Percentiles rank a stretch among this genome's conserved stretches.
Evolutionary conservation across 1,140 invertebrate genomes (phyloP).

Genomic region (Aphelenchoides avenae): DNA sequence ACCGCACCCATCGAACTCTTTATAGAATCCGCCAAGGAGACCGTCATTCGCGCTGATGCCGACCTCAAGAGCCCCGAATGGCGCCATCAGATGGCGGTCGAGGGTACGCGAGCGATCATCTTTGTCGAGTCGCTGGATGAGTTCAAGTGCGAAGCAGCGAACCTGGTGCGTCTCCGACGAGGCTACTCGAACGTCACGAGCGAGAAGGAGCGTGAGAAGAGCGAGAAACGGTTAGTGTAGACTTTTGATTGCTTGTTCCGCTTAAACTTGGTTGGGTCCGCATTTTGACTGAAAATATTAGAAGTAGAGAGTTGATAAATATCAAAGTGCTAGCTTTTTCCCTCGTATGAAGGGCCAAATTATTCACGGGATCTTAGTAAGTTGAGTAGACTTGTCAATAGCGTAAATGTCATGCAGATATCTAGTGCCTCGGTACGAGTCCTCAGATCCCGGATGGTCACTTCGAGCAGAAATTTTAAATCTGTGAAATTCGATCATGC

Average conservation of each 20-base stretch:
- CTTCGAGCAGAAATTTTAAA: neutral
- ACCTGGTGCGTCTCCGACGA: conserved; percentile 29
- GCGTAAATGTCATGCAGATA: neutral
- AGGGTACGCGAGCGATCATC: neutral
- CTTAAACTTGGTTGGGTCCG: too few relatives aligned
- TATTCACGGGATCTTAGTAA: neutral
- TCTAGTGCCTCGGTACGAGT: too few relatives aligned
- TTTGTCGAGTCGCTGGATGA: neutral
- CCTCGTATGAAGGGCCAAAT: neutral
- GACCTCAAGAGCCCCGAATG: conserved; percentile 1
- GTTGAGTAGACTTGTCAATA: neutral
- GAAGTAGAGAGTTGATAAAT: too few relatives aligned
- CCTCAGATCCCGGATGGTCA: too few relatives aligned
- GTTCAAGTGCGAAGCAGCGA: conserved; percentile 37
- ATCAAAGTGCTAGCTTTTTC: neutral
- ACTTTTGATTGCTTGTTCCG: too few relatives aligned
- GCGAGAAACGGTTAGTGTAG: conserved; percentile 37
- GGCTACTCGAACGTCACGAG: conserved; percentile 26
- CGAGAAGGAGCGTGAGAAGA: conserved; percentile 33
- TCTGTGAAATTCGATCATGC: neutral
- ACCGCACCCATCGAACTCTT: conserved; percentile 26
- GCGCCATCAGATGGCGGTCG: neutral
- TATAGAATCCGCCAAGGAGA: conserved; percentile 44
- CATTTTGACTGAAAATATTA: too few relatives aligned
- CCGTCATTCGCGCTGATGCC: conserved; percentile 39